Conservation (phyloP, 2,797 vertebrate genomes). For the Scolopax bukidnonensis region DNA sequence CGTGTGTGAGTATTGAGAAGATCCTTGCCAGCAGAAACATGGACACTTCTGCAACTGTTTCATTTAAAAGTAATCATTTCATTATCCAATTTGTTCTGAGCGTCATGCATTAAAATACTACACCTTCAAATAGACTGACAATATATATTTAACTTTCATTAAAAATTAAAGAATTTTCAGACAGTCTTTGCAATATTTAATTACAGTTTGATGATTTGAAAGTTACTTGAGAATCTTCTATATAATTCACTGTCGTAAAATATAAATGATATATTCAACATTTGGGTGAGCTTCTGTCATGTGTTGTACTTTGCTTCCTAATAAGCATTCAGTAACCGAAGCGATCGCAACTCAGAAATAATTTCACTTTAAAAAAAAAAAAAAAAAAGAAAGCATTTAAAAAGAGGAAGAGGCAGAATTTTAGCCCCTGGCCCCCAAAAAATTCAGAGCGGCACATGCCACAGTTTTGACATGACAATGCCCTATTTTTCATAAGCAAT, state of each 20-base stretch:
- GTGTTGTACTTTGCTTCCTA: slow-evolving; percentile 39
- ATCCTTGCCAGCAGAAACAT: slow-evolving; percentile 52
- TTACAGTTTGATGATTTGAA: slow-evolving; percentile 72
- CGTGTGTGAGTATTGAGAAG: not conserved
- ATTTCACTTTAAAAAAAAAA: slow-evolving; percentile 17
- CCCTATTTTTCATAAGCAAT: slow-evolving; percentile 17
- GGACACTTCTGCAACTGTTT: slow-evolving; percentile 60
- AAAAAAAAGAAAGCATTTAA: not conserved
- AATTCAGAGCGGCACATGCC: not conserved
- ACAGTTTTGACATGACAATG: slow-evolving; percentile 4
- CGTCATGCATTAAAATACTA: slow-evolving; percentile 59
- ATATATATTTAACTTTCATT: slow-evolving; percentile 70
- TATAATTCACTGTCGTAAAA: slow-evolving; percentile 71
- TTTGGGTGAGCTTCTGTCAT: slow-evolving; percentile 56
- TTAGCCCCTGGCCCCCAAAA: not conserved
- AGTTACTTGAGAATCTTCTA: slow-evolving; percentile 63
- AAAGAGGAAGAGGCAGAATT: not conserved
- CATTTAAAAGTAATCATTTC: slow-evolving; percentile 65
- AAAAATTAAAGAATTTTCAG: slow-evolving; percentile 72
- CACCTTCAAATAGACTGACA: slow-evolving; percentile 66
- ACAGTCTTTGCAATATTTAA: slow-evolving; percentile 72
- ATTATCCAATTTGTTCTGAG: slow-evolving; percentile 72
- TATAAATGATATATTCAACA: slow-evolving; percentile 64
- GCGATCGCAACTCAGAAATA: not conserved
- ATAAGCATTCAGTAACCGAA: slow-evolving; percentile 25